phyloP scores from a whole-genome alignment of 30 jellyfish, hydroid and myxozoan genomes.

The Aurelia aurita region DNA sequence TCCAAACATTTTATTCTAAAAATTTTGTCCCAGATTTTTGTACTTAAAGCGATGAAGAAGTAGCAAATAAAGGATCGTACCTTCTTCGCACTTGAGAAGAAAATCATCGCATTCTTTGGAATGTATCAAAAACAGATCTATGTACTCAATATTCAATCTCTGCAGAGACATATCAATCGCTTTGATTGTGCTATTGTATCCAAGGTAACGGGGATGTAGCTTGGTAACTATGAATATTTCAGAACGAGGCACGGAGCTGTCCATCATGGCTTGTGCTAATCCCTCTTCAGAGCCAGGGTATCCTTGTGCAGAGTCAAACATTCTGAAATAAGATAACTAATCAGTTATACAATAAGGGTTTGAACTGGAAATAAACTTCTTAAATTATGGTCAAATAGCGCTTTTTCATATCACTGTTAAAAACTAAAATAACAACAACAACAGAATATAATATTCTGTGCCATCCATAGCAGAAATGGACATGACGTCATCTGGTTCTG shows the following conservation, averaged over 20 bases:
- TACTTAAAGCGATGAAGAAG: no score
- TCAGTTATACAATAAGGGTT: no score
- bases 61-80: constrained; percentile 13
- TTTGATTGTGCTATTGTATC: constrained; percentile 76
- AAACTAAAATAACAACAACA: no score
- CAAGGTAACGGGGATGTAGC: constrained; percentile 91
- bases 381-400: no score
- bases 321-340: constrained; percentile 63
- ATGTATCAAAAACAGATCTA: constrained; percentile 88
- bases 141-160: constrained; percentile 70
- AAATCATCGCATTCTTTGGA: constrained; percentile 89
- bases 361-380: no score
- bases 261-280: constrained; percentile 81
- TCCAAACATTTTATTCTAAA: no score
- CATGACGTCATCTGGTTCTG: no score
- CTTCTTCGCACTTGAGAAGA: constrained; percentile 77
- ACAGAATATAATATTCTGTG: no score
- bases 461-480: no score
- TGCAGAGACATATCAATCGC: constrained; percentile 93
- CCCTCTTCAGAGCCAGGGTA: constrained; percentile 93
- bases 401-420: no score
- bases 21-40: no score
- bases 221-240: constrained; percentile 88
- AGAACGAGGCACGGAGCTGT: constrained; percentile 81
- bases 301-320: constrained; percentile 91